Evolutionary conservation across 2,888 invertebrate species (phyloP), one percentile per base, ranked within the genome.

Genomic region (Drosophila eohydei): DNA sequence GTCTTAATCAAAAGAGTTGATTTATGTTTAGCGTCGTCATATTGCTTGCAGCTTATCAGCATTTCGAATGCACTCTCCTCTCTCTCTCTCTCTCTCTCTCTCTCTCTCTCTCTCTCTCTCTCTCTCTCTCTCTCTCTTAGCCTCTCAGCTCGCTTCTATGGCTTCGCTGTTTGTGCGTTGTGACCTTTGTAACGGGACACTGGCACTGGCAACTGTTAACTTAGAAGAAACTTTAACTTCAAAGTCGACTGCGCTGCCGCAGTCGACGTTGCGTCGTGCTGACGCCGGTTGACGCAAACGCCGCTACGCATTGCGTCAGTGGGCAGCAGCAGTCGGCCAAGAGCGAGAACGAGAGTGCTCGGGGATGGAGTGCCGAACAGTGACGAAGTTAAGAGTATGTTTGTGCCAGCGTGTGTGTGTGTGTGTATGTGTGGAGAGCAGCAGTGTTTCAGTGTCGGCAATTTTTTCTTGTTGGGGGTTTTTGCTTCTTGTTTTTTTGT

Each of bases 291-390:
- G 32, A 83, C 86, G 83, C 64, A 83, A 82, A 88, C 61, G 77
- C 65, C 46, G 59, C 61, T 28, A 76, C 69, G 63, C 85, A 85
- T 84, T 83, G 85, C 83, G 88, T 83, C 85, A 85, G 80, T 71
- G 55, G 57, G 11, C 38, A 38, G 52, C 26, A 14, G 14, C 34
- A 34, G 12, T 12, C 51, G 30, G 11, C 9, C n/a, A n/a, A 16
- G 40, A 40, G 34, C 11, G 21, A 21, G 55, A 28, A 14, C 21
- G 43, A 43, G 56, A 21, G 44, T 26, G 26, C 6, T 44, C 12
- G 12, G 26, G 44, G 21, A 12, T 44, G 12, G 44, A 40, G n/a
- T n/a, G 40, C 40, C 40, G 50, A 48, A 41, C 61, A 50, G 48
- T 63, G 60, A 48, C 40, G 60, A 34, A 48, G 61, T 43, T 34